Percentiles rank a stretch among this genome's conserved stretches.
phyloP scores from a whole-genome alignment of 2,113 vertebrate genomes.

The Tapirus terrestris region DNA sequence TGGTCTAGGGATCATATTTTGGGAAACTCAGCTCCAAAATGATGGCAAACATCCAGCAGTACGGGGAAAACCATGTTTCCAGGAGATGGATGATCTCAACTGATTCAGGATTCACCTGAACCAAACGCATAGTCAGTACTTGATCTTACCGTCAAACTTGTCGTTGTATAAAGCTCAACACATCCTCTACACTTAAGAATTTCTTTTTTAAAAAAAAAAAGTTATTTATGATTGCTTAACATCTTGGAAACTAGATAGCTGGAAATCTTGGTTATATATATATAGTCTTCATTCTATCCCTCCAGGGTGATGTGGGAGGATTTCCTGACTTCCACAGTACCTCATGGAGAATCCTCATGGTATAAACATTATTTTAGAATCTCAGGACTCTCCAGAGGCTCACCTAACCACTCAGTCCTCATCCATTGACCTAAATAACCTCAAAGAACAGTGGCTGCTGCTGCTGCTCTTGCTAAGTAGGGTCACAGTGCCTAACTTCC shows the following conservation, averaged over 20 bases:
- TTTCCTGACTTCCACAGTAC: not conserved
- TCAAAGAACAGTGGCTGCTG: not conserved
- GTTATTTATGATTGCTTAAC: not conserved
- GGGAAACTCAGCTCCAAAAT: not conserved
- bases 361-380: not conserved
- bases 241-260: not conserved
- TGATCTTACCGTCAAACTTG: not conserved
- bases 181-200: not conserved
- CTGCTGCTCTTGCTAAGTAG: not conserved
- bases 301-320: not conserved
- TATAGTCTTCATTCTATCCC: not conserved
- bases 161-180: not conserved
- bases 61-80: not conserved
- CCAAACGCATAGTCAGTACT: not conserved
- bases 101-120: too few species aligned
- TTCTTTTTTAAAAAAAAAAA: not conserved
- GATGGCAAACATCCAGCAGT: not conserved
- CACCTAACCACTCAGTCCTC: not conserved
- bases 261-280: not conserved
- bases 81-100: not conserved
- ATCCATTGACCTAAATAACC: not conserved
- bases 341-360: conserved; percentile 1
- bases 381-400: not conserved
- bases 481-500: not conserved
- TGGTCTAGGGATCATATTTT: not conserved